Evolutionary conservation across 1,140 invertebrate genomes (phyloP).

Genomic region (Cheumatopsyche charites): DNA sequence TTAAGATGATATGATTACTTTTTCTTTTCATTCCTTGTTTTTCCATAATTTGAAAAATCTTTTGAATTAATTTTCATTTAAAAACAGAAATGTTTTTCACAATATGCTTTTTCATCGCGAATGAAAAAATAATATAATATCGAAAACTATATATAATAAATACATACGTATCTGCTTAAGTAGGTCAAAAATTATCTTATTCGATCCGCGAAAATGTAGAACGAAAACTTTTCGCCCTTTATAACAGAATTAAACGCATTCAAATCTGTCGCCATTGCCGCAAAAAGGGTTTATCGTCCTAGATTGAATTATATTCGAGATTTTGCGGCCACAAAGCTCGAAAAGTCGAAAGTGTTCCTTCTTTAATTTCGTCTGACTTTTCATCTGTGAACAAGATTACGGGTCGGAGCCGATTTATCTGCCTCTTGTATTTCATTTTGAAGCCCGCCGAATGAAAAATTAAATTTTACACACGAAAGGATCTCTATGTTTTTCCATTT

Average conservation of each 20-base stretch:
- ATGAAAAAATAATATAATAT: too few species aligned
- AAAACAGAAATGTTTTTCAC: too few species aligned
- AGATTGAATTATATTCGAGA: constrained; percentile 30
- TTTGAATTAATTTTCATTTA: too few species aligned
- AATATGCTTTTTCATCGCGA: too few species aligned
- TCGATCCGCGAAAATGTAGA: constrained; percentile 12
- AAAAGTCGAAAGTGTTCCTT: constrained; percentile 22
- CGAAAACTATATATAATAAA: too few species aligned
- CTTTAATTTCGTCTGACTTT: constrained; percentile 28
- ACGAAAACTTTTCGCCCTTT: constrained; percentile 20
- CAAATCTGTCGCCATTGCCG: constrained; percentile 16
- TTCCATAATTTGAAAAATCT: too few species aligned
- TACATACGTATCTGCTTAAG: too few species aligned
- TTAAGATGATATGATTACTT: too few species aligned
- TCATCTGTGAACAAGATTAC: constrained; percentile 31
- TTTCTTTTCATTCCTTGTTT: too few species aligned
- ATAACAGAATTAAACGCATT: constrained; percentile 29
- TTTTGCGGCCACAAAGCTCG: not conserved
- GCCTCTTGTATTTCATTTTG: too few species aligned
- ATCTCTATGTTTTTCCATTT: too few species aligned
- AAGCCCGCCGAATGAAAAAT: not conserved
- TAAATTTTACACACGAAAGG: constrained; percentile 21
- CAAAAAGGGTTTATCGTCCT: constrained; percentile 9
- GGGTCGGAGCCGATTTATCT: constrained; percentile 7
- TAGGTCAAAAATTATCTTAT: constrained; percentile 1